Evolutionary conservation across 2,888 invertebrate species (phyloP), one percentile per base, ranked within the genome.

Genomic region (Mythimna lalbum): DNA sequence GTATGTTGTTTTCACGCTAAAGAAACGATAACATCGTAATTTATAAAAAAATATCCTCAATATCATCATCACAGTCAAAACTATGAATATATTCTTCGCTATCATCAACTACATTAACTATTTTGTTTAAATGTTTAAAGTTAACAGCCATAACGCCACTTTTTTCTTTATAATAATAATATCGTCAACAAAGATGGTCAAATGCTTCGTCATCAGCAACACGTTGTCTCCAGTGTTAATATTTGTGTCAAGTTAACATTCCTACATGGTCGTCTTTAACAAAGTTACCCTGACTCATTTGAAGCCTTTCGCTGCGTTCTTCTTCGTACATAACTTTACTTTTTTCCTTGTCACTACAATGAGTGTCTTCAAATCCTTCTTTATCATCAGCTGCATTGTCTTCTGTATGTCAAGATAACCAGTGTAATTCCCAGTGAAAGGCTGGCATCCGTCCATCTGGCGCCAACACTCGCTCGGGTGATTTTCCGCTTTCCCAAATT

Each of bases 391-490:
- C 17, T 43, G 43, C 43, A 43, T 43, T 43, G 43, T 43, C 17
- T 43, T 39, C 14, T 17, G 17, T 17, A 5, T 17, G 43, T 43
- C 17, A 17, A 14, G 43, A 43, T 43, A 43, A 43, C 17, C 17
- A 19, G 43, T 43, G 43, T 43, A 17, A 71, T 69, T 69, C 63
- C 31, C 78, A 78, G 78, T 79, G 82, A 87, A 84, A 86, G 85
- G 62, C 89, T 94, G 95, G 95, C 95, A 88, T 0, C 19, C 59
- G 73, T 90, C 94, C 95, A 95, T 90, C 89, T 93, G 93, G 92
- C 93, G 91, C 88, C 87, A 85, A 59, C 59, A 59, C 33, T 43
- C 63, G 63, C 74, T 70, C 71, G 76, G 72, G 92, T 92, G 90
- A 93, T 94, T 94, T 94, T 95, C 95, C 94, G 89, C 90, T 90